phyloP scores from a whole-genome alignment of 2,888 invertebrate species.

The Phragmatobia fuliginosa region DNA sequence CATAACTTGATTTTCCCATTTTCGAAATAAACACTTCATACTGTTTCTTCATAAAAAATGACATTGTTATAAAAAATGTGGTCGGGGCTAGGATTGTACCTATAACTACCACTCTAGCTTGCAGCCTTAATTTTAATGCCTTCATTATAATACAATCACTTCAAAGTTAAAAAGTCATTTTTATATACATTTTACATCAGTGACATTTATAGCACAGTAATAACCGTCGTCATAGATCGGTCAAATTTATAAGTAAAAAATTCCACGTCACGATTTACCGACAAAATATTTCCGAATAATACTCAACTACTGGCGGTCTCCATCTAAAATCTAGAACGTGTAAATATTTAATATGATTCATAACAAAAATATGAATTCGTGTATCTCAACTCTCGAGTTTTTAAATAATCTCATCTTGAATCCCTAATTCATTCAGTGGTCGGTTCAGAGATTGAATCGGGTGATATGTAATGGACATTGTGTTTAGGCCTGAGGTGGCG shows the following conservation, averaged over 20 bases:
- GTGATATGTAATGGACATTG: slow-evolving; percentile 46
- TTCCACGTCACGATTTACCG: background rate
- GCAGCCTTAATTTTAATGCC: background rate
- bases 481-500: slow-evolving; percentile 49
- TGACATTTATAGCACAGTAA: background rate
- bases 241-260: background rate
- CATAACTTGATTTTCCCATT: background rate
- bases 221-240: background rate
- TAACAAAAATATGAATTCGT: slow-evolving; percentile 23
- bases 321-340: background rate
- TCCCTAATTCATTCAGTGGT: slow-evolving; percentile 40
- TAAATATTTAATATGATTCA: slow-evolving; percentile 19
- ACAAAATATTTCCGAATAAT: background rate
- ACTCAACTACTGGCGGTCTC: background rate
- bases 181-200: background rate
- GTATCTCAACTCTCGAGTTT: slow-evolving; percentile 30
- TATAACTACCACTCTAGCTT: background rate
- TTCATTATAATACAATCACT: background rate
- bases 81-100: background rate
- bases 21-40: background rate
- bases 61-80: background rate
- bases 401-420: slow-evolving; percentile 37
- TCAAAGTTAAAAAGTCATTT: background rate
- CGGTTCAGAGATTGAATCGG: slow-evolving; percentile 40
- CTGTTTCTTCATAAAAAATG: background rate